These are phyloP conservation scores for Apamea monoglypha DNA, from an alignment of 2,888 invertebrate genomes.

Conservation along the genomic window DNA sequence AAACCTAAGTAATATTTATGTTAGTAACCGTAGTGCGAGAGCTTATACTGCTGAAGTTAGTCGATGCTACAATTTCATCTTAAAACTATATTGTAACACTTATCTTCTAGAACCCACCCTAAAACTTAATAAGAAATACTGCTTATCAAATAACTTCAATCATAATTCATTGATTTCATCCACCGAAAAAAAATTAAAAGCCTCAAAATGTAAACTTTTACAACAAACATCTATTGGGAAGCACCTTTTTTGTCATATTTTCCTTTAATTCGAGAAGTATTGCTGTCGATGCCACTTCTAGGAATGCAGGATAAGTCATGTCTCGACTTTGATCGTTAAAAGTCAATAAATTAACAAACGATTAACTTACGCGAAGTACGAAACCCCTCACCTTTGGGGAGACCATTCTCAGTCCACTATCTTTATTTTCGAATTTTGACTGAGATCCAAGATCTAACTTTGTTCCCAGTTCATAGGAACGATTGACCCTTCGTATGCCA, in stretches of 20 bases:
- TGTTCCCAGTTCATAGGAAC: conserved; percentile 26
- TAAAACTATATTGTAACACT: conserved; percentile 81
- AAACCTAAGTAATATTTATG: conserved; percentile 83
- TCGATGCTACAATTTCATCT: conserved; percentile 67
- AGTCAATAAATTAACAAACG: conserved; percentile 31
- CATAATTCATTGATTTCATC: conserved; percentile 59
- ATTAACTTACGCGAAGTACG: conserved; percentile 5
- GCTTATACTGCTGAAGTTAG: conserved; percentile 67
- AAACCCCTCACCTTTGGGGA: not conserved
- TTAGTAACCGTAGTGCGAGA: conserved; percentile 78
- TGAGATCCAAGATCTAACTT: conserved; percentile 36
- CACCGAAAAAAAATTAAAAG: conserved; percentile 67
- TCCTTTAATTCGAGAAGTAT: conserved; percentile 44
- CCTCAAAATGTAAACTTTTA: conserved; percentile 74
- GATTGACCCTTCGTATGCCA: not conserved
- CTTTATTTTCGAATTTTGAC: conserved; percentile 9
- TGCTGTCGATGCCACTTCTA: conserved; percentile 28
- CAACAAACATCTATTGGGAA: conserved; percentile 69
- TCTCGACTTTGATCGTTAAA: conserved; percentile 33
- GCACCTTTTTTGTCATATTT: conserved; percentile 66
- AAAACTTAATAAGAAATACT: conserved; percentile 73
- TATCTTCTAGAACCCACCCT: conserved; percentile 77
- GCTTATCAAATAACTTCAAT: conserved; percentile 69
- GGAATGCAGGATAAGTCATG: conserved; percentile 39
- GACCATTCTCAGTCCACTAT: not conserved